Conservation (phyloP, 2,113 vertebrate genomes). For the Carettochelys insculpta region DNA sequence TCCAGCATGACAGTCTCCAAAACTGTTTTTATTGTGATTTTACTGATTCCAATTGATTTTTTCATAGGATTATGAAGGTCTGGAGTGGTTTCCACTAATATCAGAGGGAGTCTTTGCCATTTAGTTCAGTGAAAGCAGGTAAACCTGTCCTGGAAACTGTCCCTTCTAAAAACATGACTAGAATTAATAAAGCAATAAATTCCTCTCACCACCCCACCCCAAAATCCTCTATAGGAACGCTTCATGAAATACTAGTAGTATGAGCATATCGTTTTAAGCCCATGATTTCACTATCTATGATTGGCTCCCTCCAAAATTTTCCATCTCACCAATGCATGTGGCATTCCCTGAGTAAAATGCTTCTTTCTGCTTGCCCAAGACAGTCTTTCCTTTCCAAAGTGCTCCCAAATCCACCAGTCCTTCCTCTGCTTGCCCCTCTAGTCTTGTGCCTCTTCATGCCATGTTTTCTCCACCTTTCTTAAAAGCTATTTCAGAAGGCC, state of each 20-base stretch:
- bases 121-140: background rate
- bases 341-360: background rate
- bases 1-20: background rate
- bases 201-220: background rate
- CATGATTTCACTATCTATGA: background rate
- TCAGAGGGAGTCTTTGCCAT: background rate
- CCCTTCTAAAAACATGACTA: too few relatives aligned
- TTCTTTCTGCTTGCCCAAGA: background rate
- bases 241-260: background rate
- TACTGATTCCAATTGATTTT: background rate
- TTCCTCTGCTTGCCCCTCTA: background rate
- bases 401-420: background rate
- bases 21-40: background rate
- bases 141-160: background rate
- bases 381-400: fast-evolving
- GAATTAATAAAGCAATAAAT: too few relatives aligned
- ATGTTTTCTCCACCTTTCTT: background rate
- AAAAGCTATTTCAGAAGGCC: background rate
- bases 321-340: background rate
- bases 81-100: background rate
- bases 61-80: background rate
- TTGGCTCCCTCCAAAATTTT: background rate
- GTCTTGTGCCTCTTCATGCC: background rate
- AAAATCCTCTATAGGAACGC: conserved; percentile 22
- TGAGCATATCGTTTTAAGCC: background rate